phyloP scores from a whole-genome alignment of 2,797 vertebrate species.

The Varecia variegata region DNA sequence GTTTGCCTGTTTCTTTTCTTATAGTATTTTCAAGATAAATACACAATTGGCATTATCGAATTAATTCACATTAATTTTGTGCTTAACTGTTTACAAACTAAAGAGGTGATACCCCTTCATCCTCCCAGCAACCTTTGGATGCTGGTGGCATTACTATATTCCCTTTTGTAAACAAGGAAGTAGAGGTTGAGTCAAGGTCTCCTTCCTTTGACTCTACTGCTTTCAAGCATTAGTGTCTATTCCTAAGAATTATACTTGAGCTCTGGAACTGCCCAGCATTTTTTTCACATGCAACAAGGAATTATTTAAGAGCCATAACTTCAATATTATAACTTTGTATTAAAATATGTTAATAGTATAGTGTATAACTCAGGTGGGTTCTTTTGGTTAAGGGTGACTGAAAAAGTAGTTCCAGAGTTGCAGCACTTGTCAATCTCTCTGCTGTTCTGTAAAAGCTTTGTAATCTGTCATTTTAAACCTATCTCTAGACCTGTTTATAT shows the following conservation, averaged over 20 bases:
- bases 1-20: not conserved
- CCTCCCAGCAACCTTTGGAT: not conserved
- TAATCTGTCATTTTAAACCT: not conserved
- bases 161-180: not conserved
- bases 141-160: not conserved
- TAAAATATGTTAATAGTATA: not conserved
- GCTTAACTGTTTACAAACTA: not conserved
- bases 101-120: not conserved
- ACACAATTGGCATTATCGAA: not conserved
- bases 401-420: not conserved
- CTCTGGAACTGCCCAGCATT: not conserved
- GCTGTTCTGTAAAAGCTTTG: not conserved
- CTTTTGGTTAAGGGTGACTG: not conserved
- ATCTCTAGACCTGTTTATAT: not conserved
- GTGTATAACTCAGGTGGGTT: not conserved
- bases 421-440: not conserved
- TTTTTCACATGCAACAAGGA: not conserved
- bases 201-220: not conserved
- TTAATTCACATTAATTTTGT: not conserved
- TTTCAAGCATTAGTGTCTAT: not conserved
- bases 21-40: not conserved
- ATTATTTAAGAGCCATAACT: not conserved
- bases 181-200: not conserved
- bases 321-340: not conserved
- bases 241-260: not conserved